Conservation (phyloP, 2,888 invertebrate species). For the Lamellibrachia columna region DNA sequence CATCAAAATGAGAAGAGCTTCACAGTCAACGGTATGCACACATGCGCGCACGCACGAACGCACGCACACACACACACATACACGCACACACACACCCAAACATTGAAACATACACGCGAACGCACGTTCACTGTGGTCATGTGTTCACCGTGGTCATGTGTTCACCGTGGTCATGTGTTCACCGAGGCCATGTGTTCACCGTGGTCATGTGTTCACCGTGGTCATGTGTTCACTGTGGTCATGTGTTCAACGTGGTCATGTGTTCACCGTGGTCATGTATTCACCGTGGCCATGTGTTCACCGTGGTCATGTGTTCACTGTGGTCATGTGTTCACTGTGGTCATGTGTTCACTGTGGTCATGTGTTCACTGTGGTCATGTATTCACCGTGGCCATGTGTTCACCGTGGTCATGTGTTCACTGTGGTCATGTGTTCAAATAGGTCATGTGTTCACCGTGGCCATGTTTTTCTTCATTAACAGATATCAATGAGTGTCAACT, state of each 20-base stretch:
- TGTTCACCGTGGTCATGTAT: not conserved
- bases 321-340: not conserved
- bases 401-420: too few species aligned
- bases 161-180: not conserved
- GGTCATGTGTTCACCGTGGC: not conserved
- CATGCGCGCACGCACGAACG: not conserved
- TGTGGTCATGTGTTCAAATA: not conserved
- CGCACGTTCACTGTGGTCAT: not conserved
- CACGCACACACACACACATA: not conserved
- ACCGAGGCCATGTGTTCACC: not conserved
- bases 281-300: not conserved
- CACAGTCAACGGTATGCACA: not conserved
- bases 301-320: not conserved
- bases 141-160: not conserved
- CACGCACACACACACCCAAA: not conserved
- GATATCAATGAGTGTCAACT: conserved; percentile 22
- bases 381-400: not conserved
- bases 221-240: not conserved
- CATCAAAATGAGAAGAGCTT: too few species aligned
- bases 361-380: not conserved
- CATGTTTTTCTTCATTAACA: not conserved
- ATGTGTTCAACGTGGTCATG: not conserved
- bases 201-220: not conserved
- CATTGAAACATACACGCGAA: not conserved
- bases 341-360: too few species aligned